These are phyloP conservation scores for Hymenopus coronatus DNA, from an alignment of 2,888 invertebrate species.

Conservation along the genomic window DNA sequence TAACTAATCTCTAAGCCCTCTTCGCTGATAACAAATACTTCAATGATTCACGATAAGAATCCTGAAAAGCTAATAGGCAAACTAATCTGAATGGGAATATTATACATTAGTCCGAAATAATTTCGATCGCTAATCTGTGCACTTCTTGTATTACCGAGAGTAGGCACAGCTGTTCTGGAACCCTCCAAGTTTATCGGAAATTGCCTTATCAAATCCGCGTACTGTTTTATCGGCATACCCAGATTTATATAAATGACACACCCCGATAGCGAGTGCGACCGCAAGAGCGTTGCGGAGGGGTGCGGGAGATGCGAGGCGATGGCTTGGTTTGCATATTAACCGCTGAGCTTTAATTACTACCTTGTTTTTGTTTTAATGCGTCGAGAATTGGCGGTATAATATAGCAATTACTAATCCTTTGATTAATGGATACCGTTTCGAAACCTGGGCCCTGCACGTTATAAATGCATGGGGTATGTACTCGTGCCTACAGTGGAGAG, in stretches of 20 bases:
- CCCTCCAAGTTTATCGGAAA: no score
- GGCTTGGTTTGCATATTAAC: slow-evolving; percentile 8
- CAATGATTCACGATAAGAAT: no score
- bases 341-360: slow-evolving; percentile 14
- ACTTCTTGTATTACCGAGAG: no score
- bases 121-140: no score
- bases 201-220: background rate
- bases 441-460: background rate
- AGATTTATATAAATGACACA: slow-evolving; percentile 2
- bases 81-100: no score
- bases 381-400: slow-evolving; percentile 7
- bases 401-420: slow-evolving; percentile 27
- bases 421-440: slow-evolving; percentile 23
- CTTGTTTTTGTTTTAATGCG: slow-evolving; percentile 15
- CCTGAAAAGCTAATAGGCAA: no score
- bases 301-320: background rate
- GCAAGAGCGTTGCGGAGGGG: background rate
- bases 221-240: background rate
- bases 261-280: background rate
- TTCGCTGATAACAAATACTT: no score
- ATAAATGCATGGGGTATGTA: background rate
- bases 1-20: no score
- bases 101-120: no score
- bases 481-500: no score
- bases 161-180: no score